A percentile compares a stretch with the other conserved stretches of the same genome.
These are phyloP conservation scores for Bambusicola thoracicus DNA, from an alignment of 2,113 vertebrate species.

Conservation along the genomic window DNA sequence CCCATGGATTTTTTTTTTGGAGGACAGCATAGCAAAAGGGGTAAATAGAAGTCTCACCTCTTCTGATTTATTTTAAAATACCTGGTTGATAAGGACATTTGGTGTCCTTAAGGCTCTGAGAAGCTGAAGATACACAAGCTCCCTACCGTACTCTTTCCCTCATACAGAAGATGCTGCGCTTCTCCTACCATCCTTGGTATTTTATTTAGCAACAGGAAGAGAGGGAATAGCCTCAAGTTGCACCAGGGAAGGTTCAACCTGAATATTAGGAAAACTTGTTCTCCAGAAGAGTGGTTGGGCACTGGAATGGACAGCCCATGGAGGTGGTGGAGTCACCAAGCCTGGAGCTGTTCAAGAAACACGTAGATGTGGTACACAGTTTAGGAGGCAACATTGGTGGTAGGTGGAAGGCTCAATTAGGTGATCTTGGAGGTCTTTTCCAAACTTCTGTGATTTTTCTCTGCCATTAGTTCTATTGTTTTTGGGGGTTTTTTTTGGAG, in stretches of 20 bases:
- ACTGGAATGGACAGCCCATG: no score
- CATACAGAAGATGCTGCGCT: not conserved
- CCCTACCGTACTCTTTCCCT: not conserved
- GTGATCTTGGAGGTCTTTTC: no score
- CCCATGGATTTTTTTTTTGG: rapidly evolving
- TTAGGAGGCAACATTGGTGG: no score
- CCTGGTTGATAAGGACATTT: not conserved
- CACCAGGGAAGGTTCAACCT: no score
- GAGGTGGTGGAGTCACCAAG: no score
- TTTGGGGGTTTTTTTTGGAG: not conserved
- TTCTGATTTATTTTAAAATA: not conserved
- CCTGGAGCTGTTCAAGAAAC: no score
- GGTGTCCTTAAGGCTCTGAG: not conserved
- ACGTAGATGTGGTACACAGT: no score
- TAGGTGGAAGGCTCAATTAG: no score
- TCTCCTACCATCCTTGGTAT: rapidly evolving
- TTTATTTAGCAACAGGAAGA: no score
- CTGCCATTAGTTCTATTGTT: not conserved
- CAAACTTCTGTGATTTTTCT: not conserved
- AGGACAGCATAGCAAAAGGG: not conserved
- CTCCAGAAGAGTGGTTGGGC: no score
- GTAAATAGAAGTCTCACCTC: not conserved
- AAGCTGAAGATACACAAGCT: not conserved
- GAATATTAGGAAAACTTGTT: no score
- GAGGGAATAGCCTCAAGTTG: no score